Base-by-base conservation (phyloP, 2,797 vertebrate species). In the Ataeniobius toweri region DNA sequence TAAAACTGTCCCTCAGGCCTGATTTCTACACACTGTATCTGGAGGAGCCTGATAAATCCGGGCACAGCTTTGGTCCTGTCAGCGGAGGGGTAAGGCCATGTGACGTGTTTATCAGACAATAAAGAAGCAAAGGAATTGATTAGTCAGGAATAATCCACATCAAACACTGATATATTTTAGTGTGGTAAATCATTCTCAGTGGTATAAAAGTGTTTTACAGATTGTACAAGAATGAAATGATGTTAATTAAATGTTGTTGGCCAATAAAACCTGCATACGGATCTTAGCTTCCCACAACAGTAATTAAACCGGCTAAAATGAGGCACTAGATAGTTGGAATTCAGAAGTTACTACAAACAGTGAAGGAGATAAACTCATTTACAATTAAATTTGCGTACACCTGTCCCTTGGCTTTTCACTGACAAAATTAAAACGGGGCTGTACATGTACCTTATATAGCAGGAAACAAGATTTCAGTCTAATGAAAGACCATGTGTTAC, bases 11-110 rank as follows among this genome's bases (percentile, higher is more conserved):
- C 3, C 46, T 5, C 79, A 99, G 98, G 93, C 98, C 98, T 88
- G 97, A 99, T 92, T 98, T 99, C 95, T 98, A 94, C 94, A 99
- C 98, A 61, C 88, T 99, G 83, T 99, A 99, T 94, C 95, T 99
- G 95, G 97, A 98, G 94, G 98, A 99, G 91, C 98, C 98, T 24
- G 98, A 99, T 93, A 96, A 94, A 80, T 97, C 98, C 56, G 98
- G 98, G 86, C 98, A 99, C 92, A 92, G 0, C 1, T 95, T 93
- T 26, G 98, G 98, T 88, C 98, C 98, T 3, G 93, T 97, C 89
- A 97, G 97, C 79, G 97, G 96, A 0, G 95, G 95, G 93, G 98
- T 99, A 89, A 98, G 97, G 71, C 24, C 58, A 53, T 14, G 26
- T n/a, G 7, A 77, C 13, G 26, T 14, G 5, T 39, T 28, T 67